Evolutionary conservation across 1,140 invertebrate species (phyloP).

Genomic region (Venturia canescens): DNA sequence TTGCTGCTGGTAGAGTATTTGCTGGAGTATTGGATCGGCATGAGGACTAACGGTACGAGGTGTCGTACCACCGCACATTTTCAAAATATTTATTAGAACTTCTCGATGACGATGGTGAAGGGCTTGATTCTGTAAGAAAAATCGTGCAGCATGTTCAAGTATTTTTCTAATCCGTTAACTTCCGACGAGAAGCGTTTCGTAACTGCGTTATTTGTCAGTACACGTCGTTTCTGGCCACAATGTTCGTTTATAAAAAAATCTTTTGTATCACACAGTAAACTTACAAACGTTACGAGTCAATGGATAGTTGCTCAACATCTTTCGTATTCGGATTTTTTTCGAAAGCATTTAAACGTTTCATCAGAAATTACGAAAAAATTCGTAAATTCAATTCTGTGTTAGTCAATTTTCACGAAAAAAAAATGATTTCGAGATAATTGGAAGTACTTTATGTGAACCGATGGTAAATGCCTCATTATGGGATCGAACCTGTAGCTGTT

Average conservation of each 20-base stretch:
- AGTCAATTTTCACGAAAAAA: conserved; percentile 13
- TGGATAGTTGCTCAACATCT: too few species aligned
- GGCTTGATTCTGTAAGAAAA: conserved; percentile 79
- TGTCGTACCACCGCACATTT: conserved; percentile 76
- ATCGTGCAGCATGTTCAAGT: background rate
- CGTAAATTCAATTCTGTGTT: too few species aligned
- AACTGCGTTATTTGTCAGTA: background rate
- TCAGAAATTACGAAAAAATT: too few species aligned
- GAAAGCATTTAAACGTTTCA: too few species aligned
- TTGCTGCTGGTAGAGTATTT: conserved; percentile 71
- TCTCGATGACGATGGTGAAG: conserved; percentile 85
- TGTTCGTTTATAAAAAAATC: too few species aligned
- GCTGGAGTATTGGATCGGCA: conserved; percentile 72
- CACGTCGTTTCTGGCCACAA: too few species aligned
- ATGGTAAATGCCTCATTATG: conserved; percentile 3
- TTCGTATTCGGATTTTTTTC: too few species aligned
- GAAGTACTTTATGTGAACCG: conserved; percentile 16
- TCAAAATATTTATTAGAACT: conserved; percentile 83
- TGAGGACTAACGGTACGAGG: conserved; percentile 78
- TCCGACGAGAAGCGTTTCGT: too few species aligned
- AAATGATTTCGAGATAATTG: conserved; percentile 21
- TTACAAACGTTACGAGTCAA: too few species aligned
- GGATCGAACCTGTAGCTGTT: conserved; percentile 80
- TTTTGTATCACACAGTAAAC: too few species aligned
- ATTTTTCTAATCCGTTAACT: too few species aligned